Base-by-base conservation (phyloP, 2,113 vertebrate genomes). In the Elephantulus edwardii region DNA sequence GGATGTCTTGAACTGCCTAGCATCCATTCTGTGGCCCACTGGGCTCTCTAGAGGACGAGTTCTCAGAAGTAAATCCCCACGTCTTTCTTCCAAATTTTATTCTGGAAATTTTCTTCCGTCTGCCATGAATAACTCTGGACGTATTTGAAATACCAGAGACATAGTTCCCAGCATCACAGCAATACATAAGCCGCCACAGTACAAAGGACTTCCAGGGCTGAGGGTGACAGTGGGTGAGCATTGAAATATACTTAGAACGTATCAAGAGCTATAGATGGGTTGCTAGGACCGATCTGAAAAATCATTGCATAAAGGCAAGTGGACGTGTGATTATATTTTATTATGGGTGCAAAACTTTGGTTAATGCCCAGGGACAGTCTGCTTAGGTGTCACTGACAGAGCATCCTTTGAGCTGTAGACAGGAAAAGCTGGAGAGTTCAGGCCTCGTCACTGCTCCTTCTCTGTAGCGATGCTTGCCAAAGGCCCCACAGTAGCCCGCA, bases 391-490 rank as follows among this genome's bases (percentile, higher is more conserved):
- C 68, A 19, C 0, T 1, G 4, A 40, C 22, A 11, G 2, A 26
- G 6, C 2, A 0, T 17, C 70, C 0, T 1, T 1, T 6, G 12
- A 4, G 8, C 78, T 7, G 8, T 0, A 9, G 19, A 14, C 17
- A 52, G 48, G n/a, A 54, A 14, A n/a, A 30, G 13, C 6, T 10
- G 0, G 4, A 0, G 1, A 5, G 8, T 33, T 40, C 8, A 28
- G 74, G 13, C 46, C 1, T 11, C 0, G 7, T 14, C 6, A 1
- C 0, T 0, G 26, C 35, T 22, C 46, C 0, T 0, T 2, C 5
- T 24, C 52, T 0, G 0, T 9, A 6, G 16, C n/a, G 79, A 52
- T 2, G 0, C 52, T 22, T 24, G 30, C 33, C 24, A 4, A 4
- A 0, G 30, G 12, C 2, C 2, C 24, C 17, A 5, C 19, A 4